These are phyloP conservation scores for Eublepharis macularius DNA, from an alignment of 2,113 vertebrate species.

Conservation along the genomic window DNA sequence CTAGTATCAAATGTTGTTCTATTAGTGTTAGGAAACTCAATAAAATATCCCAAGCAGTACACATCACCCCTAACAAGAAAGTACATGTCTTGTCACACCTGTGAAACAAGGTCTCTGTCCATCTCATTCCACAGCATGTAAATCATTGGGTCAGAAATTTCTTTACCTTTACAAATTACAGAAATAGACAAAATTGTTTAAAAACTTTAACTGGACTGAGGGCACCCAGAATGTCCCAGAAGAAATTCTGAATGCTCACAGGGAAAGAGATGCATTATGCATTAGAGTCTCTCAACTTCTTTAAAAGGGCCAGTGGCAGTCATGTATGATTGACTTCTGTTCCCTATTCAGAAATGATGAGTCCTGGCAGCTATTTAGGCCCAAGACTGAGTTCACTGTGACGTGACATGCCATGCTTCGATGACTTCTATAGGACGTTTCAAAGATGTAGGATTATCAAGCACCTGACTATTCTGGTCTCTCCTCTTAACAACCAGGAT, in stretches of 20 bases:
- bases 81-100: constrained; percentile 16
- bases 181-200: constrained; percentile 30
- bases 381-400: neutral
- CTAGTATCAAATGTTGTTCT: neutral
- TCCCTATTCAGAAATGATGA: neutral
- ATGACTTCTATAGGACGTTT: neutral
- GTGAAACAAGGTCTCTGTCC: constrained; percentile 42
- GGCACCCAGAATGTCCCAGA: neutral
- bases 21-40: constrained; percentile 6
- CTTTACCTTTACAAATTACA: constrained; percentile 48
- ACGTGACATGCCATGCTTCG: neutral
- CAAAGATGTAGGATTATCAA: neutral
- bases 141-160: constrained; percentile 43
- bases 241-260: constrained; percentile 9
- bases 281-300: neutral
- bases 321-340: neutral
- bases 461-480: neutral
- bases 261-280: neutral
- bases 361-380: neutral
- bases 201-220: neutral
- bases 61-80: neutral
- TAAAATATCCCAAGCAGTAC: neutral
- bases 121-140: constrained; percentile 48
- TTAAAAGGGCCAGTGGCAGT: neutral
- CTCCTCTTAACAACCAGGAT: neutral